Evolutionary conservation across 92 coral and sea anemone genomes (phyloP).

Genomic region (Parazoanthus atlanticus): DNA sequence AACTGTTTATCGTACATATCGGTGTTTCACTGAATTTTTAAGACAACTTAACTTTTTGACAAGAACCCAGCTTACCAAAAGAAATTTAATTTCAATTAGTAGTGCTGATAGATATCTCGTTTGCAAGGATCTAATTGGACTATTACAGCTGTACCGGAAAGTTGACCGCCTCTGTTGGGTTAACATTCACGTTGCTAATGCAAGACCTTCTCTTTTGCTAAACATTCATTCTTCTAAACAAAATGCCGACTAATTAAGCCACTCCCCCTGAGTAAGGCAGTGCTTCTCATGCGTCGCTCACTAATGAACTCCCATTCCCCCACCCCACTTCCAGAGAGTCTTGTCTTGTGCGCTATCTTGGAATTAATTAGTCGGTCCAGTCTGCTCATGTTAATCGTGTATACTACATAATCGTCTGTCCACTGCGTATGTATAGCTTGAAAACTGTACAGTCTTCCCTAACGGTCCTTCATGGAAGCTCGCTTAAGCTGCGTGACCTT

Average conservation of each 20-base stretch:
- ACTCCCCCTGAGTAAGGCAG: not conserved
- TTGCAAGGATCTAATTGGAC: not conserved
- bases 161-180: not conserved
- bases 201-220: not conserved
- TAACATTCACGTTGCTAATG: not conserved
- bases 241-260: not conserved
- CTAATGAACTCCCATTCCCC: not conserved
- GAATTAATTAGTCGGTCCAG: not conserved
- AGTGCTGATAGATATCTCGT: not conserved
- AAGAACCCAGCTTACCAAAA: not conserved
- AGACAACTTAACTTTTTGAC: constrained; percentile 1
- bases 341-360: not conserved
- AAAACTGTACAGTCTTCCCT: not conserved
- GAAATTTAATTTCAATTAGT: not conserved
- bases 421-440: not conserved
- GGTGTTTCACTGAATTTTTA: not conserved
- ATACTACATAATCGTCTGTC: not conserved
- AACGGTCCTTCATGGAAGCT: constrained; percentile 78
- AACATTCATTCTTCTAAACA: not conserved
- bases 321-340: not conserved
- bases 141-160: not conserved
- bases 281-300: not conserved
- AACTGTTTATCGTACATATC: not conserved
- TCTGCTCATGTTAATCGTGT: not conserved
- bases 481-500: constrained; percentile 95